phyloP scores from a whole-genome alignment of 1,140 invertebrate genomes.

The Philotrypesis tridentata region DNA sequence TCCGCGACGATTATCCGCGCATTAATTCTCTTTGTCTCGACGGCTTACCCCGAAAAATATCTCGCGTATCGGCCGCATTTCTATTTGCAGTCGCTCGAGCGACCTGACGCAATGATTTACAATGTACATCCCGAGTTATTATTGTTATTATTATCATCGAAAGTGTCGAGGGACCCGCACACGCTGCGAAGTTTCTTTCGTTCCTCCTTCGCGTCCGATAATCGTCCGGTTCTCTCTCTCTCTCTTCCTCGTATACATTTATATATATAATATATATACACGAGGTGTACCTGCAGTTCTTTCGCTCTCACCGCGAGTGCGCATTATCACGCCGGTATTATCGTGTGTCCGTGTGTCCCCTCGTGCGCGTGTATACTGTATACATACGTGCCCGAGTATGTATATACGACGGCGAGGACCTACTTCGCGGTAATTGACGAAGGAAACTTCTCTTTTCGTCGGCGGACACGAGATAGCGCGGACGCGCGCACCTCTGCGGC shows the following conservation, averaged over 20 bases:
- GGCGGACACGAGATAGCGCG: background rate
- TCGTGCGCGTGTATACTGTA: background rate
- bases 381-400: too few species aligned
- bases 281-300: background rate
- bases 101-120: slow-evolving; percentile 8
- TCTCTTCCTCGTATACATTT: background rate
- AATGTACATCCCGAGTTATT: background rate
- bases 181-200: too few species aligned
- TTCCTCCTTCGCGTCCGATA: background rate
- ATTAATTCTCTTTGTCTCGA: too few species aligned
- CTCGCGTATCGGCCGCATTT: too few species aligned
- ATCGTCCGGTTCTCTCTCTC: background rate
- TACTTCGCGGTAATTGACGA: slow-evolving; percentile 23
- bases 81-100: too few species aligned
- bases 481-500: background rate
- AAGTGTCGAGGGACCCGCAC: background rate
- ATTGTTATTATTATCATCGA: slow-evolving; percentile 6
- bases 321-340: slow-evolving; percentile 12
- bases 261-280: too few species aligned
- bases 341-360: too few species aligned
- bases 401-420: background rate
- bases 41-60: too few species aligned
- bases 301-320: background rate
- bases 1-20: too few species aligned
- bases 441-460: slow-evolving; percentile 2